Evolutionary conservation across 2,888 invertebrate genomes (phyloP).

Genomic region (Tubiluchus corallicola): DNA sequence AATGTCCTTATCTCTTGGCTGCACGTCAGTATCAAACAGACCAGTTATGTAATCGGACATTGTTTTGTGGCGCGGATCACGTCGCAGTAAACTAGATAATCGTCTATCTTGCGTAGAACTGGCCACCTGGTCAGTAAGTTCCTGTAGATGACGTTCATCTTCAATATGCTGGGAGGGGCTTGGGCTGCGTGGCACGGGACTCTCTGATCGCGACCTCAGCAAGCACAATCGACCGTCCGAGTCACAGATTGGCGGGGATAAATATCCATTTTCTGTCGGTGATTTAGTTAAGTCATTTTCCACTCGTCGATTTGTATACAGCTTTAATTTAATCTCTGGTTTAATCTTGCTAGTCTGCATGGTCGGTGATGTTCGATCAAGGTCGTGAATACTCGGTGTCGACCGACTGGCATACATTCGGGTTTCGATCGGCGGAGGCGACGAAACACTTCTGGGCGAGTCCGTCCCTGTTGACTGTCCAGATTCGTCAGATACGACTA

Average conservation of each 20-base stretch:
- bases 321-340: background rate
- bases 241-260: background rate
- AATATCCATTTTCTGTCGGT: background rate
- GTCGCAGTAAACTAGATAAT: background rate
- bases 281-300: background rate
- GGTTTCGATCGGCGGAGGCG: background rate
- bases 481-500: background rate
- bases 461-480: conserved; percentile 1
- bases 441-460: background rate
- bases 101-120: background rate
- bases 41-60: conserved; percentile 49
- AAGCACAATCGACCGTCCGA: background rate
- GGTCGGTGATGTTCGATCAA: background rate
- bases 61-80: conserved; percentile 45
- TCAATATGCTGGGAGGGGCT: too few relatives aligned
- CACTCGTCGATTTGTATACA: background rate
- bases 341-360: background rate
- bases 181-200: background rate
- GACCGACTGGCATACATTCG: too few relatives aligned
- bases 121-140: background rate
- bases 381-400: too few relatives aligned
- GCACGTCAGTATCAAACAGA: conserved; percentile 42
- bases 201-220: background rate
- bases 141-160: conserved; percentile 1
- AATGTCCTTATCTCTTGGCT: conserved; percentile 17